Evolutionary conservation across 2,888 invertebrate genomes (phyloP), one percentile per base, ranked within the genome.

Genomic region (Ernsta delagoae): DNA sequence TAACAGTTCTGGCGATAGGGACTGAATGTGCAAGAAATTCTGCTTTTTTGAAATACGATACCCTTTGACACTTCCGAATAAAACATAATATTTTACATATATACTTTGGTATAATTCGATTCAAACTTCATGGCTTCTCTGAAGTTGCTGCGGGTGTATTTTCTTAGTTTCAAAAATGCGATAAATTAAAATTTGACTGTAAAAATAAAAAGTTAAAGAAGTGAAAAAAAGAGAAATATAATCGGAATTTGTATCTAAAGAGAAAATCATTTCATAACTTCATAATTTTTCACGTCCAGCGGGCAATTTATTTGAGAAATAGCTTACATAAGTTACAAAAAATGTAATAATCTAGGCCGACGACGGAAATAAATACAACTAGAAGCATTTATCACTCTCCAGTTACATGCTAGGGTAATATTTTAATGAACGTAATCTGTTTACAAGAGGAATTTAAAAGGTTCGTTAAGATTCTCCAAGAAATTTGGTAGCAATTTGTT

Each of bases 271-370:
- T 50, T 16, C 34, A 56, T 9, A 43, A 31, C 12, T n/a, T n/a
- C n/a, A n/a, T n/a, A n/a, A 12, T 60, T 61, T 61, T 67, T 56
- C 45, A 16, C 24, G 56, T 16, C 61, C 60, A 45, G 56, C 43
- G 56, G 67, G 56, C 56, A 61, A 67, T 67, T 67, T 67, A 56
- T 61, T 67, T 67, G 61, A 67, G 24, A 34, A 61, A 67, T 67
- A 53, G 56, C 67, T 56, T 41, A 56, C 67, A 60, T 67, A 67
- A 56, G 45, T 67, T 61, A 67, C 56, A 48, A 61, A 53, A 67
- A 67, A 61, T 12, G 12, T 45, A 48, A 61, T 45, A 48, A 61
- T 61, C 67, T 67, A 36, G 53, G 61, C 61, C 36, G 61, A 11
- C 56, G 56, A 9, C 34, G 61, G 54, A 34, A 54, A 61, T 56